Evolutionary conservation across 2,113 vertebrate species (phyloP).

Genomic region (Charina bottae): DNA sequence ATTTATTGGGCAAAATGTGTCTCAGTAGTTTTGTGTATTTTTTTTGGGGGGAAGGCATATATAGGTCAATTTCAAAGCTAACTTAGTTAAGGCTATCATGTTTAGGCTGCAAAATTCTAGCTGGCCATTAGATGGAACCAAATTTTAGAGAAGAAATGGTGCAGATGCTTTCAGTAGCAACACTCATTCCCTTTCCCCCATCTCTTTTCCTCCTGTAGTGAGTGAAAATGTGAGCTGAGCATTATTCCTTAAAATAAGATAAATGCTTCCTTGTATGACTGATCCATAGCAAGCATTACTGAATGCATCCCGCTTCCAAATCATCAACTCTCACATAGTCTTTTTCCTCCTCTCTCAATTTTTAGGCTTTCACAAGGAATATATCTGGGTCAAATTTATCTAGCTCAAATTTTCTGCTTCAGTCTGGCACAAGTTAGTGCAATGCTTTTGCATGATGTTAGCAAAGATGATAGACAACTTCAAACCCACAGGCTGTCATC

Average conservation of each 20-base stretch:
- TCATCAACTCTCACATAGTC: background rate
- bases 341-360: background rate
- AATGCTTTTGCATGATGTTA: background rate
- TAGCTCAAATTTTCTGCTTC: too few species aligned
- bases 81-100: background rate
- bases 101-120: background rate
- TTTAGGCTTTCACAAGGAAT: background rate
- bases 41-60: background rate
- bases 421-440: background rate
- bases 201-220: background rate
- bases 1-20: background rate
- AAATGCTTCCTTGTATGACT: background rate
- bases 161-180: background rate
- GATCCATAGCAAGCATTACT: background rate
- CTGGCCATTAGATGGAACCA: background rate
- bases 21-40: background rate
- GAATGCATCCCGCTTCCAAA: background rate
- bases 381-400: background rate
- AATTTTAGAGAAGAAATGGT: background rate
- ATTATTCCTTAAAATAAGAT: background rate
- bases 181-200: background rate
- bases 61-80: background rate
- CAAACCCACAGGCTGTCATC: background rate
- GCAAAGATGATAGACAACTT: background rate
- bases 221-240: background rate